A percentile compares a stretch with the other conserved stretches of the same genome.
Evolutionary conservation across 2,113 vertebrate species (phyloP).

Genomic region (human (Homo sapiens)): GRCh38 chrX:106115501-106116000

Average conservation of each 20-base stretch:
- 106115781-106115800: background rate
- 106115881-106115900: background rate
- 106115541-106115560: background rate
- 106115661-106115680: background rate
- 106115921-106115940: background rate
- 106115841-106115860: background rate
- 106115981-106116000: background rate
- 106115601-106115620: background rate
- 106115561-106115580: background rate
- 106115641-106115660: background rate
- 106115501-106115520: background rate
- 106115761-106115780: background rate
- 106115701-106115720: background rate
- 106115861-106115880: background rate
- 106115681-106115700: background rate
- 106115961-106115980: background rate
- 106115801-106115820: background rate
- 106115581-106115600: background rate
- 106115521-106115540: background rate
- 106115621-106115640: background rate
- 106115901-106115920: background rate
- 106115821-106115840: background rate
- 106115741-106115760: background rate
- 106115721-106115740: background rate
- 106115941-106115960: background rate